Evolutionary conservation across 2,888 invertebrate genomes (phyloP).

Genomic region (Sarcophaga carnaria): DNA sequence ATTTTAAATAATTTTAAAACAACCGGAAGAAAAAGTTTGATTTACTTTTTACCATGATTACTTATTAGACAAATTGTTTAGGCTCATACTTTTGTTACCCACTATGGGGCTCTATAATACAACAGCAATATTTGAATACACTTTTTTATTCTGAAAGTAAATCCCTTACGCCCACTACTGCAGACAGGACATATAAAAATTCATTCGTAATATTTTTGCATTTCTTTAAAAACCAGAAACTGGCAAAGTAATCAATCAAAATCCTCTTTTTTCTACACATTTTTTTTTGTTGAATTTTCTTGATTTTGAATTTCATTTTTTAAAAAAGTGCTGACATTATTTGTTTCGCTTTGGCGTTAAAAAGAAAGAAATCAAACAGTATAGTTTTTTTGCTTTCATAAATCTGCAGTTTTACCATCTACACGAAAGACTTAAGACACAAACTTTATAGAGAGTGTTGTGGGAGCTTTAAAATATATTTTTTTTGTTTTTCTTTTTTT

Average conservation of each 20-base stretch:
- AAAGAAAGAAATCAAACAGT: too few species aligned
- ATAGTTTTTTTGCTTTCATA: constrained; percentile 7
- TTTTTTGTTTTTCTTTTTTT: constrained; percentile 28
- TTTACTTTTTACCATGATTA: too few species aligned
- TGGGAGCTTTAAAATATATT: constrained; percentile 56
- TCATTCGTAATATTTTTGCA: constrained; percentile 29
- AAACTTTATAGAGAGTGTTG: constrained; percentile 45
- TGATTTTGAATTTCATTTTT: not conserved
- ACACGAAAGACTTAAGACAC: not conserved
- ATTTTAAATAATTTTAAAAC: too few species aligned
- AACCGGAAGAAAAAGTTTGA: too few species aligned
- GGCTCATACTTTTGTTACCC: too few species aligned
- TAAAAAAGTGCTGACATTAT: constrained; percentile 52
- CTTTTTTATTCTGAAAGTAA: not conserved
- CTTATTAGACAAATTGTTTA: too few species aligned
- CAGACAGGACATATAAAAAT: constrained; percentile 30
- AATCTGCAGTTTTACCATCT: constrained; percentile 27
- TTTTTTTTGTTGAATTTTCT: not conserved
- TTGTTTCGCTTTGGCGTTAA: not conserved
- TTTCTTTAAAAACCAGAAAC: constrained; percentile 54
- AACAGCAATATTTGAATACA: not conserved
- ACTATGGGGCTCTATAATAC: too few species aligned
- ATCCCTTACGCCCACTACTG: constrained; percentile 38
- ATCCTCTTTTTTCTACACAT: constrained; percentile 31
- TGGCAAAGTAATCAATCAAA: constrained; percentile 69